Base-by-base conservation (phyloP, 2,888 invertebrate genomes). In the Yponomeuta cagnagella region DNA sequence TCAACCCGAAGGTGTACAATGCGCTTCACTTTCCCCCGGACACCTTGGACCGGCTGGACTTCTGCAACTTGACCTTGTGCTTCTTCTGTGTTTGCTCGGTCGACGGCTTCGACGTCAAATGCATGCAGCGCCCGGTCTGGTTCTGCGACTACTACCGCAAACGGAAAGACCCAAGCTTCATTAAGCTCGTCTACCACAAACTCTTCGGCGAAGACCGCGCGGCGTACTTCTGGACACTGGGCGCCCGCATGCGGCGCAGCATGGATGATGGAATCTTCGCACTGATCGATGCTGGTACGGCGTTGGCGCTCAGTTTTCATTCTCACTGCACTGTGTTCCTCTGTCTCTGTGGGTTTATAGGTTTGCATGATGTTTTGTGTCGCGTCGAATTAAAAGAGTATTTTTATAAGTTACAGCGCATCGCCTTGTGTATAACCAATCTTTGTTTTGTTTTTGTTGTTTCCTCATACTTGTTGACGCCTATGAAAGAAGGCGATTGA, bases 181-280 rank as follows among this genome's bases (percentile, higher is more conserved):
- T 77, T 0, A 76, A 83, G 64, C 77, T 84, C 10, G 78, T 77
- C 73, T 90, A 90, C 72, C 76, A 72, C 0, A 68, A 74, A 0
- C 31, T 81, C 10, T 84, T 88, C 70, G 70, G 81, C 68, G 85
- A 88, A 73, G 89, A 90, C 63, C 75, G 87, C 69, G 87, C 90
- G 0, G 72, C 78, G 0, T 90, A 88, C 73, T 90, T 89, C 71
- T 80, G 86, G 10, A 78, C 80, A 33, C 70, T 90, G 48, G 87
- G 90, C 0, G 84, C 81, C 75, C 82, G 90, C 37, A 30, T 90
- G 70, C 79, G 90, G 48, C 83, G 90, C 72, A 88, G 85, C 0
- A 89, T 91, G 90, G 90, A 90, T 63, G 77, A 79, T 23, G 84
- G 84, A 52, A 77, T 89, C 9, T 82, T 77, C 74, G 84, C 82